Evolutionary conservation across 2,888 invertebrate species (phyloP).

Genomic region (Trachelus tabidus): DNA sequence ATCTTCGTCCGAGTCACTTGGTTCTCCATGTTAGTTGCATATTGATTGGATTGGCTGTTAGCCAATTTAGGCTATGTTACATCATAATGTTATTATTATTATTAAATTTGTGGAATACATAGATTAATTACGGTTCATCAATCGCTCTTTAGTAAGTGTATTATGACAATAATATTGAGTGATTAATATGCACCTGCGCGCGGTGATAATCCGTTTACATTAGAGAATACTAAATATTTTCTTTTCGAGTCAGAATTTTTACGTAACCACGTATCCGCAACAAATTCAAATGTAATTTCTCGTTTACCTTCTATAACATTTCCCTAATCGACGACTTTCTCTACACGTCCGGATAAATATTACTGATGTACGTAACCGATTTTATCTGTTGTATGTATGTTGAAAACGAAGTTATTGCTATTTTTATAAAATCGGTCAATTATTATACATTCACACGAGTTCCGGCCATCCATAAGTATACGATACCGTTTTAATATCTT

Average conservation of each 20-base stretch:
- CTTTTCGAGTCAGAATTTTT: too few species aligned
- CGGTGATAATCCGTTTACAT: not conserved
- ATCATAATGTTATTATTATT: not conserved
- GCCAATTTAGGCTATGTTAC: not conserved
- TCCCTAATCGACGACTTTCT: not conserved
- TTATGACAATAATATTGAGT: not conserved
- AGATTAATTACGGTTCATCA: not conserved
- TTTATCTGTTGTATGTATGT: not conserved
- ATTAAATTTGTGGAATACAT: not conserved
- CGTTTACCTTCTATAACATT: too few species aligned
- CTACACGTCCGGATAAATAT: not conserved
- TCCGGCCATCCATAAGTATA: too few species aligned
- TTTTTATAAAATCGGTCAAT: not conserved
- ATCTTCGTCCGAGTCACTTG: not conserved
- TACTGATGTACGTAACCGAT: not conserved
- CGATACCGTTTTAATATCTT: too few species aligned
- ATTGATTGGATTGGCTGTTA: not conserved
- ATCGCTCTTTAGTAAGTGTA: not conserved
- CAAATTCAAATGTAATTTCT: too few species aligned
- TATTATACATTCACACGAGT: too few species aligned
- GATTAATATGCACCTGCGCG: not conserved
- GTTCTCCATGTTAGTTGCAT: not conserved
- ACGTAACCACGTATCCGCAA: too few species aligned
- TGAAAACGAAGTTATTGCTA: not conserved
- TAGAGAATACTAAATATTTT: too few species aligned